Evolutionary conservation across 2,888 invertebrate genomes (phyloP), one percentile per base, ranked within the genome.

Genomic region (Hypomecis punctinalis): DNA sequence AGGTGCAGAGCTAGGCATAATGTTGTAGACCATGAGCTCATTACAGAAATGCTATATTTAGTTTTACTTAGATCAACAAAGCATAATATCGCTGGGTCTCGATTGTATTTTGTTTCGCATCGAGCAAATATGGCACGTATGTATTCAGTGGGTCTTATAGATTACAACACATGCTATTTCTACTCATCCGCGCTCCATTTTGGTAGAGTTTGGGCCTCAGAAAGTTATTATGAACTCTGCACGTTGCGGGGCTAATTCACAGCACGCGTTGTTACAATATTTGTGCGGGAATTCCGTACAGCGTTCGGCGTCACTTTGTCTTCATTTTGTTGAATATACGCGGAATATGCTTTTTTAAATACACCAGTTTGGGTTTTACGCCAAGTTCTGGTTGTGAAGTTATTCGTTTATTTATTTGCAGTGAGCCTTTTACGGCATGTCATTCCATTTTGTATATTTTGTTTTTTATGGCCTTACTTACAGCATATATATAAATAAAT

Each of bases 221-320:
- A 59, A 68, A 69, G 67, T 71, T 69, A 69, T 70, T 71, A 70
- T 69, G 66, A 71, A 69, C 69, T 67, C 64, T 0, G 57, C 63
- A 70, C 57, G 63, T 56, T 54, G 60, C 51, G 57, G 37, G 45
- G 66, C 68, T 67, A 72, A 69, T 70, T 66, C 66, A 73, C 63
- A 68, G 57, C 66, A 69, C 68, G 66, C 55, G 65, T 66, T 57
- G 65, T 61, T 63, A 69, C 61, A 68, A 73, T 71, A 70, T 70
- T 71, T 70, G 56, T 49, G 37, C 58, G 45, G 66, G 66, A 69
- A 69, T 69, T 57, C 52, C 53, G 52, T 52, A 52, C 58, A 52
- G 49, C 43, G 48, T 42, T 54, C 63, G 36, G 55, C 60, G 51
- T 60, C 61, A 66, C 65, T 61, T 66, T 66, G 57, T 66, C 65